Evolutionary conservation across 1,140 invertebrate genomes (phyloP), one percentile per base, ranked within the genome.

Genomic region (Bombus superbus): DNA sequence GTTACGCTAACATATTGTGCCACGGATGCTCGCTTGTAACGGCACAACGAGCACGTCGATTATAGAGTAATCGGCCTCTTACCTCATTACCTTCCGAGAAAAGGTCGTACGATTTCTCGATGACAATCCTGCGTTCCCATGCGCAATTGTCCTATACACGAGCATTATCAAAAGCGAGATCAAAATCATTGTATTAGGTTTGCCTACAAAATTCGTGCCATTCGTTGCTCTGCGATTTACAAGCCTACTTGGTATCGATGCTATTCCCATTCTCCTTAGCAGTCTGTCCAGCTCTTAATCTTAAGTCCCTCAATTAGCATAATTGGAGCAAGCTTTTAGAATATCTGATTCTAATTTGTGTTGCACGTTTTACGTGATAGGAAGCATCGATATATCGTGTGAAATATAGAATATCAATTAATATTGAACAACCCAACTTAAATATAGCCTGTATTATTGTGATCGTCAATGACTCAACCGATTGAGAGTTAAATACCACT

Each of bases 1-100:
- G 74, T 83, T 35, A 83, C 81, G 32, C 72, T 78, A 69, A 64
- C n/a, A 57, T 57, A 83, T 83, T 64, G 59, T 47, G 59, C 5
- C 28, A 35, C 64, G 57, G 40, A 40, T 53, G 78, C n/a, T 32
- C 47, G 35, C 44, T 22, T 64, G 59, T 84, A 84, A 84, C 76
- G 53, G 66, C 53, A 59, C 68, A 85, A 85, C 83, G 77, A 85
- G 83, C 83, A 53, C 68, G 83, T 18, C 83, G 83, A 85, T 85
- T 85, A 85, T 64, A 85, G 76, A 64, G 76, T 85, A 85, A 85
- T 85, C 83, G 83, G 76, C 77, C 83, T 80, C 76, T 85, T 85
- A 85, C 76, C 83, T 85, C 77, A 85, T 85, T 85, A 80, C 75
- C 78, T 85, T 85, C 83, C 62, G 77, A 85, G 83, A 85, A 85